Percentiles rank a stretch among this genome's conserved stretches.
These are phyloP conservation scores for Galerucella calmariensis DNA, from an alignment of 2,888 invertebrate genomes.

Conservation along the genomic window DNA sequence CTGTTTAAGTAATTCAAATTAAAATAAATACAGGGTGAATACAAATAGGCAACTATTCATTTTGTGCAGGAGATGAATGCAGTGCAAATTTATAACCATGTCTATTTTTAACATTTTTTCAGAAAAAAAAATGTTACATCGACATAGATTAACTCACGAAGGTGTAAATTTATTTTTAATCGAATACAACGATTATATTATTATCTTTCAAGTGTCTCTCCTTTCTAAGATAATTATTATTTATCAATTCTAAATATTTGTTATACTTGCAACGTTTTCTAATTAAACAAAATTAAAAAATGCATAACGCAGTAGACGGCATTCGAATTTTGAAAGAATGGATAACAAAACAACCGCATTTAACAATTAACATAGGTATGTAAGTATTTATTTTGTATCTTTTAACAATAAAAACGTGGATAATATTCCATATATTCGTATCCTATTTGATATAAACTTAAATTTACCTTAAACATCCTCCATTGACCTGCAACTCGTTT, in stretches of 20 bases:
- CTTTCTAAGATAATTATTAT: neutral
- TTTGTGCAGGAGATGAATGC: no score
- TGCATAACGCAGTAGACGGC: constrained; percentile 55
- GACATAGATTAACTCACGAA: neutral
- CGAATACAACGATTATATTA: neutral
- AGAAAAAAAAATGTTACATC: no score
- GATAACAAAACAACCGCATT: constrained; percentile 73
- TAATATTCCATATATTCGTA: no score
- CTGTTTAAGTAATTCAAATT: no score
- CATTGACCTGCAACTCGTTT: neutral
- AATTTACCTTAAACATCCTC: no score
- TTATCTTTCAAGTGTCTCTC: neutral
- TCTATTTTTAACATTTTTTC: no score
- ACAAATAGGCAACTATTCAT: no score
- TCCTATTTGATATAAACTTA: no score
- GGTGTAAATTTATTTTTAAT: neutral
- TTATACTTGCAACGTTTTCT: neutral
- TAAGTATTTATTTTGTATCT: constrained; percentile 60
- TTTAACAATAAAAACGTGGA: neutral
- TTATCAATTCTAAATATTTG: neutral
- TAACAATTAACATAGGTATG: constrained; percentile 73
- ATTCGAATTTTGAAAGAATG: constrained; percentile 69
- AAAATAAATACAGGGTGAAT: no score
- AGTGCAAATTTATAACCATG: no score
- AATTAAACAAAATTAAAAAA: neutral